Conservation (phyloP, 2,113 vertebrate genomes). For the Hyla sarda region DNA sequence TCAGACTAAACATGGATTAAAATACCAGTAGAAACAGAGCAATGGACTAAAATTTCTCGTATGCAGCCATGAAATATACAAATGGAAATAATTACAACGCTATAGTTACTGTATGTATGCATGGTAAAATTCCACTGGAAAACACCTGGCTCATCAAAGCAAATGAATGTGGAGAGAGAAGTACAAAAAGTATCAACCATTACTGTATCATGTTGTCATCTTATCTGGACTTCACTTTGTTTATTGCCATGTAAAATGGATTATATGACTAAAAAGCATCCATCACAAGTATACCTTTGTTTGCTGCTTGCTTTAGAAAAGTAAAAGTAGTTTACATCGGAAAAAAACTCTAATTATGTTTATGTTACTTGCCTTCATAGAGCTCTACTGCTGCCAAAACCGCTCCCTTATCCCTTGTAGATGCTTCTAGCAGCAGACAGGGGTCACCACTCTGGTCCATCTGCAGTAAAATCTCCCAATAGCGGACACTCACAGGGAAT, state of each 20-base stretch:
- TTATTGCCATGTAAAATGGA: background rate
- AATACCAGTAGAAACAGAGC: constrained; percentile 63
- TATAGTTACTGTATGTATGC: constrained; percentile 62
- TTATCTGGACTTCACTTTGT: no score
- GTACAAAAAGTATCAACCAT: background rate
- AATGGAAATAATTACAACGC: constrained; percentile 64
- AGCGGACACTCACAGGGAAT: no score
- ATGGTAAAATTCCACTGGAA: constrained; percentile 59
- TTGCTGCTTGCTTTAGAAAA: no score
- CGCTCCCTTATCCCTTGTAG: no score
- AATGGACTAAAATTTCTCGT: constrained; percentile 64
- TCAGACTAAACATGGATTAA: constrained; percentile 65
- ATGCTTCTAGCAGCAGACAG: no score
- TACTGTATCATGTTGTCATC: background rate
- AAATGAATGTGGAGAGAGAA: background rate
- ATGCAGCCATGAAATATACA: constrained; percentile 52
- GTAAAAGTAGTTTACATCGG: no score
- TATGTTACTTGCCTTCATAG: no score
- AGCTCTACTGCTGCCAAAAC: no score
- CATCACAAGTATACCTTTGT: background rate
- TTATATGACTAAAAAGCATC: background rate
- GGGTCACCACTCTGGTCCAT: no score
- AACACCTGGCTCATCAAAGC: constrained; percentile 43
- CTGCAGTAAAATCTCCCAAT: no score
- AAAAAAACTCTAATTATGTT: no score